Evolutionary conservation across 2,797 vertebrate genomes (phyloP).

Genomic region (Remorina albescens): DNA sequence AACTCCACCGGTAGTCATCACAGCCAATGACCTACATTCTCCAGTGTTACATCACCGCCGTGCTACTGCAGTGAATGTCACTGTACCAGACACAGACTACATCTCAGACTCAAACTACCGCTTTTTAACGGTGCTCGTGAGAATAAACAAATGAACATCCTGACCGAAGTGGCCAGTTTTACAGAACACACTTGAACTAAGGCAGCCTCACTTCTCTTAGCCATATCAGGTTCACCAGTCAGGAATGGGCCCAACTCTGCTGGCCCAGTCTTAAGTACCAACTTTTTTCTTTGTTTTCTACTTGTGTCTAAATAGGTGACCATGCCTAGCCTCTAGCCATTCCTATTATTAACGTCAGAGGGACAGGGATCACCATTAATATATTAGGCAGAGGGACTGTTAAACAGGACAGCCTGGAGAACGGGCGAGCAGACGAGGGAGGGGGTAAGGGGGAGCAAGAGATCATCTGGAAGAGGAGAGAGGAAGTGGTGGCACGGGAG

Average conservation of each 20-base stretch:
- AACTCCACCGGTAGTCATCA: conserved; percentile 64
- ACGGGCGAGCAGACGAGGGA: conserved; percentile 85
- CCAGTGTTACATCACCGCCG: conserved; percentile 74
- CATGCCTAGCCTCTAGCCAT: conserved; percentile 68
- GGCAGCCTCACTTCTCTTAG: conserved; percentile 75
- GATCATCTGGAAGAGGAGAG: conserved; percentile 84
- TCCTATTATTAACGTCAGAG: conserved; percentile 27
- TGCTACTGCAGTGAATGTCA: conserved; percentile 74
- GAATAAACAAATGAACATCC: conserved; percentile 23
- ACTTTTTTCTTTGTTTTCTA: conserved; percentile 51
- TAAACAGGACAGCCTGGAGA: conserved; percentile 87
- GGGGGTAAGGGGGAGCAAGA: conserved; percentile 80
- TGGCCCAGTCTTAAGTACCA: conserved; percentile 65
- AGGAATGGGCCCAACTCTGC: conserved; percentile 71
- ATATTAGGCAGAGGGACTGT: conserved; percentile 61
- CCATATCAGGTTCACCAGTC: conserved; percentile 80
- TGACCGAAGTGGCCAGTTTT: conserved; percentile 53
- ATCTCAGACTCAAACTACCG: conserved; percentile 64
- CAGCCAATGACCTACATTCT: conserved; percentile 78
- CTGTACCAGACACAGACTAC: conserved; percentile 66
- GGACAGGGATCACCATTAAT: conserved; percentile 49
- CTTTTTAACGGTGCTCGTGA: conserved; percentile 76
- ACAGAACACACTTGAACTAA: conserved; percentile 70
- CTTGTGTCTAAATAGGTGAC: conserved; percentile 59
- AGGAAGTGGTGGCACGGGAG: conserved; percentile 86